These are phyloP conservation scores for Heliornis fulica DNA, from an alignment of 2,113 vertebrate species.

Conservation along the genomic window DNA sequence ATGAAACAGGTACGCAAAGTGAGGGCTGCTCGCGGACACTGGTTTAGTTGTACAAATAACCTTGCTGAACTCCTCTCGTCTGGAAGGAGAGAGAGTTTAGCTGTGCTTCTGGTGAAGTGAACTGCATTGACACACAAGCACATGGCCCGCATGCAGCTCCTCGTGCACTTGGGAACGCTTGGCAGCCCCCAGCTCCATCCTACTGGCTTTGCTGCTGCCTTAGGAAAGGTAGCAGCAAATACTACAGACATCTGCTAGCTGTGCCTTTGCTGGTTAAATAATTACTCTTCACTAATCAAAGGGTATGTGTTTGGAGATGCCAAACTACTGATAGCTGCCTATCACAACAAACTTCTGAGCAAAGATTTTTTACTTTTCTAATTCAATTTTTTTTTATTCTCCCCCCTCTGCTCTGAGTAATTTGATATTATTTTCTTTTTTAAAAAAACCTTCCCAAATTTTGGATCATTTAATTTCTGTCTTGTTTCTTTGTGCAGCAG, in stretches of 20 bases:
- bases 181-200: neutral
- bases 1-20: conserved; percentile 82
- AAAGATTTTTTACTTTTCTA: neutral
- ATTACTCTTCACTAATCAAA: neutral
- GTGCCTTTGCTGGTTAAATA: neutral
- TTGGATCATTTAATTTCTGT: neutral
- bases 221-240: neutral
- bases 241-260: neutral
- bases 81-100: neutral
- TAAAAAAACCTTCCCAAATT: neutral
- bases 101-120: neutral
- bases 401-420: fast-evolving
- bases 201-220: neutral
- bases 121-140: neutral
- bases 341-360: neutral
- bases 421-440: neutral
- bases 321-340: neutral
- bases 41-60: fast-evolving
- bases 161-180: neutral
- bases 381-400: neutral
- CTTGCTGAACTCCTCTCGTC: neutral
- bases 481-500: neutral
- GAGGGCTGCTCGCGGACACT: neutral
- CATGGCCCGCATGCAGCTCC: neutral
- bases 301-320: neutral